A percentile compares a stretch with the other conserved stretches of the same genome.
These are phyloP conservation scores for Accipiter cooperii DNA, from an alignment of 2,113 vertebrate species.

Conservation along the genomic window DNA sequence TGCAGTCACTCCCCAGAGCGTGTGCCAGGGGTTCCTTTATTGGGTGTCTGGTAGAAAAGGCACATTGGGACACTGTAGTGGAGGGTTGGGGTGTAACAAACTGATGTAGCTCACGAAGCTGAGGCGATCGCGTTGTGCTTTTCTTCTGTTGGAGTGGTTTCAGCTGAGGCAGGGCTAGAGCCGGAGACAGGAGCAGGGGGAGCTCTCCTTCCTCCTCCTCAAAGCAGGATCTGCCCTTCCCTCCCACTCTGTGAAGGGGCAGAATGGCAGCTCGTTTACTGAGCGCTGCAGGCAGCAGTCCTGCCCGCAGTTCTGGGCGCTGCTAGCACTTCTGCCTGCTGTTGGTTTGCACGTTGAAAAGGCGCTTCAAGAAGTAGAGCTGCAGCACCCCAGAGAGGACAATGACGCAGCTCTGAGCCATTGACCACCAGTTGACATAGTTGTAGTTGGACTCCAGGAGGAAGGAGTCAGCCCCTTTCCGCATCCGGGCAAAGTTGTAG, in stretches of 20 bases:
- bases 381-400: slow-evolving; percentile 84
- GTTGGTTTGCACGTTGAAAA: slow-evolving; percentile 70
- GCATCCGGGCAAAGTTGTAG: slow-evolving; percentile 86
- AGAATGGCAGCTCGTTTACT: not conserved
- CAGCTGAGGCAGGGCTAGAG: not conserved
- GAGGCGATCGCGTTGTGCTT: rapidly evolving
- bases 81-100: rapidly evolving
- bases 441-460: slow-evolving; percentile 81
- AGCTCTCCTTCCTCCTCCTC: not conserved
- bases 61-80: rapidly evolving
- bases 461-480: slow-evolving; percentile 77
- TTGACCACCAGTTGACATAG: slow-evolving; percentile 87
- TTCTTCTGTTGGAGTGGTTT: rapidly evolving
- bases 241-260: rapidly evolving
- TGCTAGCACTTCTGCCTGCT: slow-evolving; percentile 80
- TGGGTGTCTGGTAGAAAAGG: not conserved
- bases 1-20: rapidly evolving
- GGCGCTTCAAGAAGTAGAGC: slow-evolving; percentile 85
- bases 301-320: rapidly evolving
- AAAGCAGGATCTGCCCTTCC: not conserved
- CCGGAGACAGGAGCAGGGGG: rapidly evolving
- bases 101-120: not conserved
- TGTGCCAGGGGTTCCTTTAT: not conserved
- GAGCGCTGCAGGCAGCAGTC: not conserved
- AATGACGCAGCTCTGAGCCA: slow-evolving; percentile 80